A percentile compares a stretch with the other conserved stretches of the same genome.
Conservation (phyloP, 2,113 vertebrate genomes). For the Isurus oxyrinchus region DNA sequence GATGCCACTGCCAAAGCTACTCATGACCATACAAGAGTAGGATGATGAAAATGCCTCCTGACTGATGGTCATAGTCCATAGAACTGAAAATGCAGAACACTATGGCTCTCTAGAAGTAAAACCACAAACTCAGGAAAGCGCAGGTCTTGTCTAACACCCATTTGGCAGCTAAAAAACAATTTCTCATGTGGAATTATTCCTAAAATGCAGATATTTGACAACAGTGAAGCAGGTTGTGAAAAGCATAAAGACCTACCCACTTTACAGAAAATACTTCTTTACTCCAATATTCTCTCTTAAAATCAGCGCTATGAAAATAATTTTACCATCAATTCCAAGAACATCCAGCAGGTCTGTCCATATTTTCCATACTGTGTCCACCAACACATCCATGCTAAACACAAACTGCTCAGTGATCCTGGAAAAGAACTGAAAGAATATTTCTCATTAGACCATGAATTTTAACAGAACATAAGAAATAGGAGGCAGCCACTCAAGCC, state of each 20-base stretch:
- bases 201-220: neutral
- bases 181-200: neutral
- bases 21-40: neutral
- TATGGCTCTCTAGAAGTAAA: neutral
- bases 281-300: neutral
- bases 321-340: slow-evolving; percentile 85
- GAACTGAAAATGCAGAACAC: neutral
- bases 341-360: slow-evolving; percentile 89
- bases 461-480: neutral
- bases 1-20: neutral
- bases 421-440: slow-evolving; percentile 74
- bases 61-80: neutral
- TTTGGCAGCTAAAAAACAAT: neutral
- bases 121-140: neutral
- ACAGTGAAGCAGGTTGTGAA: neutral
- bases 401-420: slow-evolving; percentile 88
- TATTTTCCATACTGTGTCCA: slow-evolving; percentile 85
- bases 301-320: neutral
- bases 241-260: neutral
- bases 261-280: neutral
- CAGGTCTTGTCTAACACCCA: neutral
- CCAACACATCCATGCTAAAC: slow-evolving; percentile 79
- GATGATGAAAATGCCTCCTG: neutral
- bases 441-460: neutral
- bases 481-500: too few relatives aligned